phyloP scores from a whole-genome alignment of 2,113 vertebrate genomes.

The Takifugu bimaculatus region DNA sequence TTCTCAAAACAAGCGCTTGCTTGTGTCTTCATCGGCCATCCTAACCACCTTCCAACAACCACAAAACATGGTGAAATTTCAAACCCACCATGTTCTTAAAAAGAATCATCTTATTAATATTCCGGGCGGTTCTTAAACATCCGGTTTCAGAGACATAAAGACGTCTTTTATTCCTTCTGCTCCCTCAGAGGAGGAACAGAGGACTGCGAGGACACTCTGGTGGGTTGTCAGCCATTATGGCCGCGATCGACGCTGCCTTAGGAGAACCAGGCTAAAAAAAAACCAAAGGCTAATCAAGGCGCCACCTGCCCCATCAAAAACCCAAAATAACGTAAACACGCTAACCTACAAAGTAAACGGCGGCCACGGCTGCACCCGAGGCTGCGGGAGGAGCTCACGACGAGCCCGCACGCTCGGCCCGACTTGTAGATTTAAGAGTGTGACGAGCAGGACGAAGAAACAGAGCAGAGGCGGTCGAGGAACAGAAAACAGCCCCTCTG shows the following conservation, averaged over 20 bases:
- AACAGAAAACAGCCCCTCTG: slow-evolving; percentile 26
- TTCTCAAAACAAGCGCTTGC: neutral
- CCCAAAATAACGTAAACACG: slow-evolving; percentile 38
- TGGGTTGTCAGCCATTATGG: slow-evolving; percentile 38
- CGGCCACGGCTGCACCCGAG: slow-evolving; percentile 23
- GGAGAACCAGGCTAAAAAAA: slow-evolving; percentile 43
- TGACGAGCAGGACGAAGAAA: slow-evolving; percentile 1
- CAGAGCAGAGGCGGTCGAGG: slow-evolving; percentile 10
- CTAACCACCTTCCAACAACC: slow-evolving; percentile 13
- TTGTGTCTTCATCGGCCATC: slow-evolving; percentile 33
- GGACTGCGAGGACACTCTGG: slow-evolving; percentile 50
- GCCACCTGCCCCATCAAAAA: no score
- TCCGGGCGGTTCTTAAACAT: slow-evolving; percentile 69
- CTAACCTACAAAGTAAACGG: slow-evolving; percentile 52
- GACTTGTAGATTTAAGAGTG: slow-evolving; percentile 10
- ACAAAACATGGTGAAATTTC: no score
- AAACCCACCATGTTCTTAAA: neutral
- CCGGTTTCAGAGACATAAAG: slow-evolving; percentile 73
- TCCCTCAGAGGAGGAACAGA: slow-evolving; percentile 61
- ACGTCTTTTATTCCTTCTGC: slow-evolving; percentile 65
- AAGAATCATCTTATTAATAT: slow-evolving; percentile 69
- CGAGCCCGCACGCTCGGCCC: slow-evolving; percentile 13
- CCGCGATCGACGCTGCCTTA: slow-evolving; percentile 27
- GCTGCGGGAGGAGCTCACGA: slow-evolving; percentile 23
- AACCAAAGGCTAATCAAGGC: slow-evolving; percentile 12